Percentiles rank a stretch among this genome's conserved stretches.
Evolutionary conservation across 2,888 invertebrate genomes (phyloP).

Genomic region (Perizoma affinitatum): DNA sequence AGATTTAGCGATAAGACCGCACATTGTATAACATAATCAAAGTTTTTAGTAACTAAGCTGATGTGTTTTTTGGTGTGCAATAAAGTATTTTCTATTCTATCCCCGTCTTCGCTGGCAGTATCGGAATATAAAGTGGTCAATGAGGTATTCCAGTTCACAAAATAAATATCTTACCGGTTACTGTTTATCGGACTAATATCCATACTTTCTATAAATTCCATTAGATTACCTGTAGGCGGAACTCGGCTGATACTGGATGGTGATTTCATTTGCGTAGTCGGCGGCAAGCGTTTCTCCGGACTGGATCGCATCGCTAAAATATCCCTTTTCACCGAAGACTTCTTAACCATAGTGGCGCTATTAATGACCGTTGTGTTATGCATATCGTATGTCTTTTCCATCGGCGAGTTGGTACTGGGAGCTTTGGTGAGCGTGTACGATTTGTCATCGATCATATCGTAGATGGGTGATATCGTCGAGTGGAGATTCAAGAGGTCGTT

Average conservation of each 20-base stretch:
- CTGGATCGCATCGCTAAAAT: conserved; percentile 58
- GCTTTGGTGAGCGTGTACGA: conserved; percentile 62
- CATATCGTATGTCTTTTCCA: conserved; percentile 59
- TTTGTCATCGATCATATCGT: conserved; percentile 66
- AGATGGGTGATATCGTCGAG: conserved; percentile 76
- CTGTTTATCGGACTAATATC: no score
- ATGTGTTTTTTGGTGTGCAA: no score
- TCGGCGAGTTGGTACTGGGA: conserved; percentile 38
- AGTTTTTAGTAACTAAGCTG: no score
- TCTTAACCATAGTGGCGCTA: conserved; percentile 66
- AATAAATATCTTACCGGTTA: no score
- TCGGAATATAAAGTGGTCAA: no score
- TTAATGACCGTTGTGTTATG: conserved; percentile 65
- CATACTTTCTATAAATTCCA: no score
- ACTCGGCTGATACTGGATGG: conserved; percentile 45
- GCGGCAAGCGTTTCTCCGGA: conserved; percentile 58
- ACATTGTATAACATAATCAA: no score
- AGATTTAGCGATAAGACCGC: no score
- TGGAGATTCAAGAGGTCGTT: conserved; percentile 64
- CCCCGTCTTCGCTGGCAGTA: no score
- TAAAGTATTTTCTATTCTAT: no score
- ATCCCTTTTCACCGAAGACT: conserved; percentile 61
- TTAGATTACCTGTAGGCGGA: conserved; percentile 39
- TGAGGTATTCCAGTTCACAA: no score
- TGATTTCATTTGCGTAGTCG: conserved; percentile 44